Evolutionary conservation across 1,140 invertebrate species (phyloP).

Genomic region (Pseudomyrmex dendroicus): DNA sequence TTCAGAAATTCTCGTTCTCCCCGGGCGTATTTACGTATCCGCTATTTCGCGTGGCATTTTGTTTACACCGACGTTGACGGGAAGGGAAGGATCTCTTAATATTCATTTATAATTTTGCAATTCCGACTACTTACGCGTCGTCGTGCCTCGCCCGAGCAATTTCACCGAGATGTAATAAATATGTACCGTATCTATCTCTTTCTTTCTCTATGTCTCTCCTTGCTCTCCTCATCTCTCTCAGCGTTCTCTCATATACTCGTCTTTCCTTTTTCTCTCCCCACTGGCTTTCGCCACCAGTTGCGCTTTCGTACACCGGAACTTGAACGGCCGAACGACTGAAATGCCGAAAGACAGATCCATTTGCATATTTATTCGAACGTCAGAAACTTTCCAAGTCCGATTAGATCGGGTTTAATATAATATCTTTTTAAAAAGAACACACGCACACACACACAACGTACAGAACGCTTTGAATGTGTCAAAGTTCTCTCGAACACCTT

Average conservation of each 20-base stretch:
- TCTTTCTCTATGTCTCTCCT: constrained; percentile 16
- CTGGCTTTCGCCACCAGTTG: constrained; percentile 47
- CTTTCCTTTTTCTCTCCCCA: constrained; percentile 44
- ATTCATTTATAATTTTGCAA: constrained; percentile 60
- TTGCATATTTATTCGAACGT: constrained; percentile 21
- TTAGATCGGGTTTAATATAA: no score
- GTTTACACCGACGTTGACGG: constrained; percentile 22
- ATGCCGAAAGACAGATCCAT: constrained; percentile 37
- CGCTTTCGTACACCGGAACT: constrained; percentile 31
- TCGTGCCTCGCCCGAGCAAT: constrained; percentile 34
- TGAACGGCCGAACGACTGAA: constrained; percentile 18
- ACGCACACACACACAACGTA: no score
- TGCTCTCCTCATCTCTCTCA: constrained; percentile 7
- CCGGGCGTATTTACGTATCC: constrained; percentile 35
- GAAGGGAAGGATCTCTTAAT: constrained; percentile 29
- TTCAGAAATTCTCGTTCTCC: constrained; percentile 26
- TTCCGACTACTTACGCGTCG: constrained; percentile 54
- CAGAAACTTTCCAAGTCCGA: no score
- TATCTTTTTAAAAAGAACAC: no score
- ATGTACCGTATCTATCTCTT: neutral
- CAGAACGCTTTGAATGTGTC: no score
- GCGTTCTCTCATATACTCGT: constrained; percentile 26
- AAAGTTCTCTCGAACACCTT: no score
- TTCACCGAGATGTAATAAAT: constrained; percentile 49
- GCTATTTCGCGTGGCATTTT: constrained; percentile 38